Conservation (phyloP, 2,888 invertebrate genomes). For the Acronicta psi region DNA sequence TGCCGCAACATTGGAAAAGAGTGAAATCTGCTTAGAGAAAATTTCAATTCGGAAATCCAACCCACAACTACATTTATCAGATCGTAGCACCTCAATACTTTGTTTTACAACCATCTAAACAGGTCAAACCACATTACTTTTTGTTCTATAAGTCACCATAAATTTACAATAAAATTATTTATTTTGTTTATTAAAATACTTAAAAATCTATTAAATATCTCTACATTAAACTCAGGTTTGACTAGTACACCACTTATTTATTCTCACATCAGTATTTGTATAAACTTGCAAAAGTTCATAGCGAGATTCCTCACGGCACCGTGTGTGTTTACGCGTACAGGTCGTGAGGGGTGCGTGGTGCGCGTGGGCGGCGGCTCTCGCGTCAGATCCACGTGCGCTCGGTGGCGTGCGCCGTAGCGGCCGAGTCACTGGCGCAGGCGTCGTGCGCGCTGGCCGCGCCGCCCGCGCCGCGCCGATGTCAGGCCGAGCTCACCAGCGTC, state of each 20-base stretch:
- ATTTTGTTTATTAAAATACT: too few relatives aligned
- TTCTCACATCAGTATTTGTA: constrained; percentile 23
- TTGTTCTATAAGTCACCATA: too few relatives aligned
- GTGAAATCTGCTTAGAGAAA: neutral
- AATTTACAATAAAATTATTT: too few relatives aligned
- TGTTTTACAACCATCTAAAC: neutral
- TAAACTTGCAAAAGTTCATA: constrained; percentile 35
- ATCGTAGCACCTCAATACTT: constrained; percentile 1
- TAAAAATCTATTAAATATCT: too few relatives aligned
- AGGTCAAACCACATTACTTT: neutral
- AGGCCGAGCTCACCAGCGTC: constrained; percentile 77
- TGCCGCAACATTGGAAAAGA: neutral
- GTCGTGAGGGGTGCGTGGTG: constrained; percentile 78
- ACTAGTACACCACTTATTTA: constrained; percentile 40
- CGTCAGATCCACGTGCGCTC: constrained; percentile 61
- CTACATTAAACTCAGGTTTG: constrained; percentile 31
- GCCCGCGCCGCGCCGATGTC: constrained; percentile 79
- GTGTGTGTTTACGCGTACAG: constrained; percentile 73
- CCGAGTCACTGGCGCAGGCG: constrained; percentile 58
- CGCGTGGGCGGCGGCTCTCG: constrained; percentile 56
- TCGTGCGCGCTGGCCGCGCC: constrained; percentile 68
- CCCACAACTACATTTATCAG: neutral
- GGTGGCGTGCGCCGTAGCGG: constrained; percentile 46
- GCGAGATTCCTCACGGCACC: constrained; percentile 22
- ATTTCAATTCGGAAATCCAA: neutral